Evolutionary conservation across 2,888 invertebrate genomes (phyloP).

Genomic region (Leptopterna dolabrata): DNA sequence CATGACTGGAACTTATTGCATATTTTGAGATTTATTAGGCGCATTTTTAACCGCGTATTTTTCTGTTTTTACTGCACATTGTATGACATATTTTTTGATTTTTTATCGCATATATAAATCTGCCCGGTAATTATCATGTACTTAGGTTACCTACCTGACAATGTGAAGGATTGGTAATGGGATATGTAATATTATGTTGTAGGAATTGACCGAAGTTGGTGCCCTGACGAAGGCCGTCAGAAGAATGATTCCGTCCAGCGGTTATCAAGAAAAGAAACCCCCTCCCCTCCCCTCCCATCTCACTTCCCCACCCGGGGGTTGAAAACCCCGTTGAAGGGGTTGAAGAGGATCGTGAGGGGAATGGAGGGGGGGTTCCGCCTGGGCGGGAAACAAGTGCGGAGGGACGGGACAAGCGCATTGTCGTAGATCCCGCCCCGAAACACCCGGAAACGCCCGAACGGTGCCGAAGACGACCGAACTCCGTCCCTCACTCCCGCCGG

Average conservation of each 20-base stretch:
- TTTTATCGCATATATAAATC: no score
- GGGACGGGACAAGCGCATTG: conserved; percentile 48
- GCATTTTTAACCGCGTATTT: no score
- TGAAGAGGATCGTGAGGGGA: not conserved
- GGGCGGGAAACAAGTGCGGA: not conserved
- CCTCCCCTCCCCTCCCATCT: not conserved
- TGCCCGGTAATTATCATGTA: no score
- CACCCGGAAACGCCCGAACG: conserved; percentile 12
- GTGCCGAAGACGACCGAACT: conserved; percentile 1
- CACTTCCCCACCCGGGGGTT: not conserved
- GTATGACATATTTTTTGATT: no score
- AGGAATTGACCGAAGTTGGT: no score
- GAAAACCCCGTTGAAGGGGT: not conserved
- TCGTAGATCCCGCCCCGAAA: conserved; percentile 43
- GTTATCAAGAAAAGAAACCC: conserved; percentile 24
- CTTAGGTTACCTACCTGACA: no score
- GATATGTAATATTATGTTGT: no score
- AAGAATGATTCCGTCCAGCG: not conserved
- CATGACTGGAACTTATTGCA: no score
- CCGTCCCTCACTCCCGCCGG: conserved; percentile 39
- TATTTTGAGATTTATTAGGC: no score
- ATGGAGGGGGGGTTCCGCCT: not conserved
- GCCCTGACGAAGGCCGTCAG: not conserved
- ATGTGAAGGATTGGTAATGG: no score
- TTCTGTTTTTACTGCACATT: no score